Evolutionary conservation across 1,140 invertebrate species (phyloP), one percentile per base, ranked within the genome.

Genomic region (Arion vulgaris): DNA sequence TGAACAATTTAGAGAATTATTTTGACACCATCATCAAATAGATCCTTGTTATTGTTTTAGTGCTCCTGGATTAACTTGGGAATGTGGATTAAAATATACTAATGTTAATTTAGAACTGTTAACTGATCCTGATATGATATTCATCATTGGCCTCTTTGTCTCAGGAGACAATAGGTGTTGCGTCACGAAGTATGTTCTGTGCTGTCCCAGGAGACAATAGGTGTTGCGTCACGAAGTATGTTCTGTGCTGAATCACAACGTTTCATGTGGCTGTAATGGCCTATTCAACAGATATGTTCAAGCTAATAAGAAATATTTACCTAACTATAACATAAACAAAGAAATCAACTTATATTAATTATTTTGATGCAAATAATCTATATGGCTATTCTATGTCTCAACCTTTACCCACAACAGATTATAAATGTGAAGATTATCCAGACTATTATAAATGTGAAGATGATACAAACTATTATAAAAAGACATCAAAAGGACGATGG

Each of bases 1-100:
- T 87, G 91, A 93, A 91, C 92, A 93, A 87, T 93, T 85, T 82
- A 86, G 83, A 85, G 76, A 87, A 51, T 69, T 86, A 26, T 71
- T n/a, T 84, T 36, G 83, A 73, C 80, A 83, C 49, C 57, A 82
- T 62, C 88, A 87, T 85, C 19, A 80, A 66, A 82, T 89, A 76
- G 88, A 89, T 84, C 85, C 86, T 9, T 83, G 77, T 82, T 90
- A 82, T 76, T 83, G 77, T 82, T 90, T 81, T 76, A 84, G 81
- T 69, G 32, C 85, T 28, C 86, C 87, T 17, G 87, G 86, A 45
- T 86, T 90, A 79, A 77, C 86, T 49, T 89, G 72, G 69, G 84
- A 91, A 87, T 85, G 79, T 74, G 81, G 83, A 36, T 80, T 91
- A 62, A 80, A 87, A 76, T 83, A 83, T 72, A 89, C 86, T 53